Conservation (phyloP, 92 coral and sea anemone genomes). For the Micromussa lordhowensis region DNA sequence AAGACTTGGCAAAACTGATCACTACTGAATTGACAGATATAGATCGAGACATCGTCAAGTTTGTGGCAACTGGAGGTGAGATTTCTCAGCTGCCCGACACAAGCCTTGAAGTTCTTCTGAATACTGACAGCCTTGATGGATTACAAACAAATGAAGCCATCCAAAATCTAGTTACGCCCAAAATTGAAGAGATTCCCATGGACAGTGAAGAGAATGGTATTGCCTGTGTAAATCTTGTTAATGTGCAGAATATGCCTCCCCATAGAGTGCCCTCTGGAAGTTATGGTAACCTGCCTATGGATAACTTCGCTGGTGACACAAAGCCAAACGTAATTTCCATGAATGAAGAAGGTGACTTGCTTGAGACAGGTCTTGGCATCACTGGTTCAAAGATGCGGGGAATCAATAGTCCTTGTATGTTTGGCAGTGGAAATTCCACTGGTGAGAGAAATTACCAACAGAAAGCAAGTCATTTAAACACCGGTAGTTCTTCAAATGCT, state of each 20-base stretch:
- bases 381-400: slow-evolving; percentile 10
- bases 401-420: slow-evolving; percentile 40
- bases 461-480: not conserved
- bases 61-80: slow-evolving; percentile 60
- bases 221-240: not conserved
- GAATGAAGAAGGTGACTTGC: not conserved
- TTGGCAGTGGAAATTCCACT: slow-evolving; percentile 13
- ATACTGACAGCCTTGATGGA: not conserved
- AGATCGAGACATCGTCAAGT: slow-evolving; percentile 65
- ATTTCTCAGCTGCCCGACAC: slow-evolving; percentile 16
- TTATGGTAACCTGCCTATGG: slow-evolving; percentile 31
- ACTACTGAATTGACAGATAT: slow-evolving; percentile 61
- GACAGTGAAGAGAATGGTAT: slow-evolving; percentile 2
- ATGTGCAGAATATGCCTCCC: not conserved
- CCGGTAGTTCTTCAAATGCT: not conserved
- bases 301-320: slow-evolving; percentile 21
- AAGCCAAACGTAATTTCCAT: slow-evolving; percentile 20
- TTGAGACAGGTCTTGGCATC: not conserved
- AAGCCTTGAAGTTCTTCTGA: slow-evolving; percentile 18
- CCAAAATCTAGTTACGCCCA: slow-evolving; percentile 40
- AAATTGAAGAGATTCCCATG: slow-evolving; percentile 52
- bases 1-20: slow-evolving; percentile 55
- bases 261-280: not conserved
- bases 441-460: slow-evolving; percentile 13
- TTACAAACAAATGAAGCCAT: slow-evolving; percentile 24